A percentile compares a stretch with the other conserved stretches of the same genome.
Conservation (phyloP, 2,888 invertebrate species). For the Tethea ocularis region DNA sequence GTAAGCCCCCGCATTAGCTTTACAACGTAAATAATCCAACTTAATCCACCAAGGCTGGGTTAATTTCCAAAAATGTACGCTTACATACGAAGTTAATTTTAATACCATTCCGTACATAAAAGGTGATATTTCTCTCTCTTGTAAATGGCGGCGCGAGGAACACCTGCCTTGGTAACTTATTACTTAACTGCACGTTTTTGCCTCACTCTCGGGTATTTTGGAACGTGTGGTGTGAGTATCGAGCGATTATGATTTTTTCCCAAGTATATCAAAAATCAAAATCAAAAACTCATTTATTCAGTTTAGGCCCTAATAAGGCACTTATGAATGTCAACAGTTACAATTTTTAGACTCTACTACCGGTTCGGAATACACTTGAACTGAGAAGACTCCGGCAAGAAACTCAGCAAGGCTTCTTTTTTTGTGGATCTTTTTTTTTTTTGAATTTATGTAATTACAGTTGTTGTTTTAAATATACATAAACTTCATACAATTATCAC, state of each 20-base stretch:
- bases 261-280: too few species aligned
- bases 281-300: too few species aligned
- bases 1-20: neutral
- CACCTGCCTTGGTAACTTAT: neutral
- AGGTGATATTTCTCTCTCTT: neutral
- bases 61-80: neutral
- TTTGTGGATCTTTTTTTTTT: too few species aligned
- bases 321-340: too few species aligned
- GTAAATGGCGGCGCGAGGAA: neutral
- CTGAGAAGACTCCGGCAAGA: too few species aligned
- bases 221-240: neutral
- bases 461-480: too few species aligned
- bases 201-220: conserved; percentile 1
- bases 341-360: too few species aligned
- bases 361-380: too few species aligned
- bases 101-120: neutral
- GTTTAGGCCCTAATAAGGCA: too few species aligned
- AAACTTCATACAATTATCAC: too few species aligned
- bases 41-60: neutral
- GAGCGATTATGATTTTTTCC: neutral
- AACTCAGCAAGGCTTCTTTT: too few species aligned
- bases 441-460: too few species aligned
- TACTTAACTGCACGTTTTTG: conserved; percentile 1
- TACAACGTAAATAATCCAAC: neutral
- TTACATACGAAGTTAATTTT: neutral